These are phyloP conservation scores for Manis pentadactyla DNA, from an alignment of 2,797 vertebrate species.

Conservation along the genomic window DNA sequence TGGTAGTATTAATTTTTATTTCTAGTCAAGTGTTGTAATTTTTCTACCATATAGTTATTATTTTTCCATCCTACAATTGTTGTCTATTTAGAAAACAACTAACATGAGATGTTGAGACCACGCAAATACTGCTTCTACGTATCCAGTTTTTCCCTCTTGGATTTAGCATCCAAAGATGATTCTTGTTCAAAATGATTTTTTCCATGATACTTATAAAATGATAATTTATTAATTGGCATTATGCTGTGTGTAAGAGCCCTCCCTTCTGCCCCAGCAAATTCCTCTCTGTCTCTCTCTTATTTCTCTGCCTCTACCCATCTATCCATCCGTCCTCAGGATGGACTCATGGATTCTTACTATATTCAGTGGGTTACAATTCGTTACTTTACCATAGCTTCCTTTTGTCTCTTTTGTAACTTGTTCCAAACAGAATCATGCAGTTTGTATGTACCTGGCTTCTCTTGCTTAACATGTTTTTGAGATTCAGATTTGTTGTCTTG, in stretches of 20 bases:
- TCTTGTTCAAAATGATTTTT: constrained; percentile 44
- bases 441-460: neutral
- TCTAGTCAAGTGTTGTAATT: neutral
- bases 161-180: neutral
- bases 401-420: neutral
- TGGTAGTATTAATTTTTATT: constrained; percentile 12
- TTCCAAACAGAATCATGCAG: neutral
- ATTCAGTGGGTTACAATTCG: neutral
- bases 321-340: neutral
- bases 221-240: neutral
- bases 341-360: neutral
- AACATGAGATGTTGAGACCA: neutral
- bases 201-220: neutral
- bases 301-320: neutral
- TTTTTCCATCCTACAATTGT: neutral
- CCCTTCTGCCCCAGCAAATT: neutral
- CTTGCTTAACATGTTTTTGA: neutral
- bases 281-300: neutral
- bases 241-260: neutral
- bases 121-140: neutral
- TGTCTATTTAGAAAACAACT: neutral
- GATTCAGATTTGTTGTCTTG: constrained; percentile 18
- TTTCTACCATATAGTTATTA: neutral
- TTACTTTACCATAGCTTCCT: neutral
- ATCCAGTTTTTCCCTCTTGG: neutral